phyloP scores from a whole-genome alignment of 2,888 invertebrate species.

The Elaeidobius kamerunicus region DNA sequence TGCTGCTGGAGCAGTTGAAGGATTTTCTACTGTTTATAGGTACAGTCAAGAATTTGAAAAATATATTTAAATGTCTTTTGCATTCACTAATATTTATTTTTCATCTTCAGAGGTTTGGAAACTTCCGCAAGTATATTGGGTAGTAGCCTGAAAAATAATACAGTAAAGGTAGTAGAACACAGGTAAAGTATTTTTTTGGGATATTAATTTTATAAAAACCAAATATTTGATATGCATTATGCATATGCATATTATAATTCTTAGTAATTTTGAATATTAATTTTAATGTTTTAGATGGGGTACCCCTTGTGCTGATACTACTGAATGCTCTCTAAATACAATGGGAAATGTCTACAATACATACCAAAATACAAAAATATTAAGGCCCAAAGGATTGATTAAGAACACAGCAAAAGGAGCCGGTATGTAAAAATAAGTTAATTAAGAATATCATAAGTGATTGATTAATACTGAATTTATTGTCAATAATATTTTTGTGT shows the following conservation, averaged over 20 bases:
- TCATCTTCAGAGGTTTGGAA: conserved; percentile 57
- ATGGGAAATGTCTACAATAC: conserved; percentile 68
- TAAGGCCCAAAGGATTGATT: conserved; percentile 65
- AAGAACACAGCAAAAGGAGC: conserved; percentile 59
- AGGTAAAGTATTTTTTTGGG: no score
- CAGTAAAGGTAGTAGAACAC: conserved; percentile 69
- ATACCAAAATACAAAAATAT: conserved; percentile 60
- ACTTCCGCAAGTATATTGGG: conserved; percentile 66
- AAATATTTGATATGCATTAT: no score
- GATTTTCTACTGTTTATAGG: conserved; percentile 65
- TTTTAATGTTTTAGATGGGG: conserved; percentile 68
- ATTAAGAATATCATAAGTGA: not conserved
- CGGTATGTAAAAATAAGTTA: conserved; percentile 10
- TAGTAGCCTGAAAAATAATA: conserved; percentile 63
- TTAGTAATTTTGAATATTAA: conserved; percentile 6
- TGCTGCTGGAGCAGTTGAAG: conserved; percentile 68
- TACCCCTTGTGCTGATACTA: conserved; percentile 60
- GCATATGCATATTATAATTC: no score
- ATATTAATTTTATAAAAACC: no score
- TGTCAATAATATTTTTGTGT: no score
- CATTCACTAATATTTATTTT: not conserved
- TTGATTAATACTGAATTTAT: not conserved
- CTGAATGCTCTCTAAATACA: conserved; percentile 64
- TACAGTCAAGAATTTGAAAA: no score
- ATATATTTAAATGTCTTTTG: not conserved